These are phyloP conservation scores for Cephalophus harveyi DNA, from an alignment of 2,113 vertebrate genomes.

Conservation along the genomic window DNA sequence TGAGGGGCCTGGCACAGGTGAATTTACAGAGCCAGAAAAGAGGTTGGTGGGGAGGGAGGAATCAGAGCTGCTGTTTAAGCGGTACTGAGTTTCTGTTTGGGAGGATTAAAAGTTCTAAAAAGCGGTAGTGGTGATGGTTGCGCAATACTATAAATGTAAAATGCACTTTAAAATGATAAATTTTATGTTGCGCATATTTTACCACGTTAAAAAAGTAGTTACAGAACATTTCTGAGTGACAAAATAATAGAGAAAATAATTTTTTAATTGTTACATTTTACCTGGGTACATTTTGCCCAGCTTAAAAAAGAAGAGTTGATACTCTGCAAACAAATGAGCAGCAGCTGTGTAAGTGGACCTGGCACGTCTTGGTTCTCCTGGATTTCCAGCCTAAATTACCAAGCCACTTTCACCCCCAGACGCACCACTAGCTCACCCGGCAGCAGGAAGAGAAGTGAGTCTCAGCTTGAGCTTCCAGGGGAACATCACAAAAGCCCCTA, in stretches of 20 bases:
- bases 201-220: neutral
- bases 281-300: neutral
- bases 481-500: neutral
- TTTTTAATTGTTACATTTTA: neutral
- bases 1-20: too few relatives aligned
- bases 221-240: neutral
- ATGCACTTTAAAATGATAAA: neutral
- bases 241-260: neutral
- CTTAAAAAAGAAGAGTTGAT: neutral
- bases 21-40: neutral
- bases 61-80: neutral
- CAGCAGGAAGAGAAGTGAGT: neutral
- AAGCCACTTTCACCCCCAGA: neutral
- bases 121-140: neutral
- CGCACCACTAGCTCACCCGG: accelerated
- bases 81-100: neutral
- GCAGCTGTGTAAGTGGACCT: accelerated
- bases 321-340: neutral
- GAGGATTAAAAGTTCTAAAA: neutral
- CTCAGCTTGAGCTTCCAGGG: neutral
- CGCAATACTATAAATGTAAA: neutral
- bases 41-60: neutral
- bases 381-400: too few relatives aligned
- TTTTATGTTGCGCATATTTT: neutral
- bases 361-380: too few relatives aligned